Conservation (phyloP, 1,140 invertebrate genomes). For the Drosophila punjabiensis region DNA sequence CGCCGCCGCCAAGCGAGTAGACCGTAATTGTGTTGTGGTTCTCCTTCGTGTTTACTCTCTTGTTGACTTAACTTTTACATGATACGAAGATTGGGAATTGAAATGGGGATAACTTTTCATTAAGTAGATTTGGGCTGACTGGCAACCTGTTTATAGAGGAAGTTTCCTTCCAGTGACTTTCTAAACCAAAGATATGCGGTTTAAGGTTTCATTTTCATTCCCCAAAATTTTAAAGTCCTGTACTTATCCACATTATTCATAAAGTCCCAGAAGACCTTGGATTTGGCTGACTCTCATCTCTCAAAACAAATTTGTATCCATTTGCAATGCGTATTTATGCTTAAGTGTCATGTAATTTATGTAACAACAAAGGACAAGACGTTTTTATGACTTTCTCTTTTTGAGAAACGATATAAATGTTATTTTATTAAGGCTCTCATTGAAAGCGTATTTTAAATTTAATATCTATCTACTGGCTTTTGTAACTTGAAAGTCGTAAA, state of each 20-base stretch:
- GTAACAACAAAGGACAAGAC: conserved; percentile 4
- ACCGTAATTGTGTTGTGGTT: conserved; percentile 43
- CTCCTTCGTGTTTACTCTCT: conserved; percentile 36
- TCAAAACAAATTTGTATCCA: conserved; percentile 14
- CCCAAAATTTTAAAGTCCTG: neutral
- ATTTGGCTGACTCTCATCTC: neutral
- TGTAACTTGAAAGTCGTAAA: neutral
- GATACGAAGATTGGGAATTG: conserved; percentile 17
- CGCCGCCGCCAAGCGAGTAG: conserved; percentile 7
- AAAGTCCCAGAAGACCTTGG: neutral
- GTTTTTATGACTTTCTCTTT: conserved; percentile 7
- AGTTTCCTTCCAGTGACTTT: neutral
- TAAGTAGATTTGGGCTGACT: neutral
- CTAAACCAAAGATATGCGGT: neutral
- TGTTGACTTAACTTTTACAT: conserved; percentile 29
- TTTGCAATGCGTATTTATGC: conserved; percentile 1
- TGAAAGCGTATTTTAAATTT: conserved; percentile 7
- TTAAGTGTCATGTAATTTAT: conserved; percentile 13
- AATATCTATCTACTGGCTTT: conserved; percentile 5
- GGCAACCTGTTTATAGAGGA: conserved; percentile 4
- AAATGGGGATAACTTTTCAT: conserved; percentile 15
- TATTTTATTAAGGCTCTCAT: conserved; percentile 5
- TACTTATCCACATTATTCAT: conserved; percentile 10
- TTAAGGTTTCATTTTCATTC: neutral
- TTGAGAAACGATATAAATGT: conserved; percentile 10